Evolutionary conservation across 2,113 vertebrate genomes (phyloP), one percentile per base, ranked within the genome.

Genomic region (Salvelinus alpinus): DNA sequence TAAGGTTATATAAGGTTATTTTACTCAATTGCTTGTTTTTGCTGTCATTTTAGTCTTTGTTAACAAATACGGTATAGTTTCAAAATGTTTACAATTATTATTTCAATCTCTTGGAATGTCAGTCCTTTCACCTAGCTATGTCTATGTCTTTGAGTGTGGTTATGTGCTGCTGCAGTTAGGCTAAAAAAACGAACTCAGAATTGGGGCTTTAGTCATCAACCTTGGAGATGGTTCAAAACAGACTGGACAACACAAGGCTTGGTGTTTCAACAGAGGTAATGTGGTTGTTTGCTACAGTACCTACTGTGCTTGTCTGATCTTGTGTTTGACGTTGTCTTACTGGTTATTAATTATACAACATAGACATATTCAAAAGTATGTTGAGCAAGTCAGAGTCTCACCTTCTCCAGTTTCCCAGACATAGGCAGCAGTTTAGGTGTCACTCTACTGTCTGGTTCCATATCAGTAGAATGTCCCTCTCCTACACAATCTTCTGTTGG

Each of bases 401-500:
- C 96, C 95, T 92, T 91, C 69, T 97, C 95, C 71, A 93, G 86
- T 62, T 94, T 95, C 27, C 86, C 90, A 62, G 96, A 92, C 88
- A 94, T 92, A 1, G 95, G 92, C 86, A 95, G 85, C 85, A 95
- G 86, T 85, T 96, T 96, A 16, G 95, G 94, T 1, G 95, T 94
- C 0, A 87, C 90, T 75, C 90, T 85, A 0, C 85, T 86, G 27
- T 90, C 90, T 0, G 93, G 91, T 22, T 95, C 93, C 75, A 88
- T 70, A 6, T 81, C 82, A 75, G 75, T 81, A 18, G 51, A 54
- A 34, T 77, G 38, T 44, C 38, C 38, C 38, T 44, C 76, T 64
- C 80, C 64, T 54, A 66, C n/a, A 60, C 72, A 47, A 18, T 87
- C 85, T 76, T 90, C 64, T 47, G 9, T 44, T 44, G 38, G 38